A percentile compares a stretch with the other conserved stretches of the same genome.
phyloP scores from a whole-genome alignment of 2,797 vertebrate genomes.

The Columba guinea region DNA sequence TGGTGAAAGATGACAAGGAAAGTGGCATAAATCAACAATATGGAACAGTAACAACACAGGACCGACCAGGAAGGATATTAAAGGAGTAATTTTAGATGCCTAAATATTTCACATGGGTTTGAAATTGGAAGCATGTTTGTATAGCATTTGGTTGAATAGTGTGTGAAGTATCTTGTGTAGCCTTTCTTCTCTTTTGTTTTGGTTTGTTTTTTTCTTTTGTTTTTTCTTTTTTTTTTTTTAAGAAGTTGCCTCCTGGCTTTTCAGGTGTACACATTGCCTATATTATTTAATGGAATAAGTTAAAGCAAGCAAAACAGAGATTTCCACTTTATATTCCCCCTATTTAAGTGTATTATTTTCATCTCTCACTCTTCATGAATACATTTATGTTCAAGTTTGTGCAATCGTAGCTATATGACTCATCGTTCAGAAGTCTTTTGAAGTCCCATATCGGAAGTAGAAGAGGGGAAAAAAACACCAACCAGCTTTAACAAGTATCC shows the following conservation, averaged over 20 bases:
- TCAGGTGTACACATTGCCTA: background rate
- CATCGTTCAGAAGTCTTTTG: slow-evolving; percentile 7
- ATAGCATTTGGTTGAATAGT: background rate
- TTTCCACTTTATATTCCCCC: background rate
- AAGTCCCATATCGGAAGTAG: background rate
- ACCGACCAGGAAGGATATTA: background rate
- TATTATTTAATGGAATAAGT: background rate
- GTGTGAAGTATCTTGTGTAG: background rate
- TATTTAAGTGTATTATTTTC: background rate
- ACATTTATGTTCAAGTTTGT: background rate
- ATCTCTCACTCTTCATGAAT: background rate
- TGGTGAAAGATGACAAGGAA: background rate
- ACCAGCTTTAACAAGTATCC: background rate
- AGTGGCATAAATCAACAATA: background rate
- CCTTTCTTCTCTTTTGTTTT: background rate
- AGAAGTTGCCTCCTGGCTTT: background rate
- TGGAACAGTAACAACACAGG: background rate
- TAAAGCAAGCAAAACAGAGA: background rate
- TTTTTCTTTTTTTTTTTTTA: background rate
- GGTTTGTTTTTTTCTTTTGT: too few relatives aligned
- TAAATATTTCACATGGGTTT: background rate
- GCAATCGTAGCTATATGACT: background rate
- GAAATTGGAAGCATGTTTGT: background rate
- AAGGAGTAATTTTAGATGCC: background rate
- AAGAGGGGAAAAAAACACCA: background rate